Percentiles rank a stretch among this genome's conserved stretches.
Conservation (phyloP, 2,797 vertebrate genomes). For the Hoplostethus mediterraneus region DNA sequence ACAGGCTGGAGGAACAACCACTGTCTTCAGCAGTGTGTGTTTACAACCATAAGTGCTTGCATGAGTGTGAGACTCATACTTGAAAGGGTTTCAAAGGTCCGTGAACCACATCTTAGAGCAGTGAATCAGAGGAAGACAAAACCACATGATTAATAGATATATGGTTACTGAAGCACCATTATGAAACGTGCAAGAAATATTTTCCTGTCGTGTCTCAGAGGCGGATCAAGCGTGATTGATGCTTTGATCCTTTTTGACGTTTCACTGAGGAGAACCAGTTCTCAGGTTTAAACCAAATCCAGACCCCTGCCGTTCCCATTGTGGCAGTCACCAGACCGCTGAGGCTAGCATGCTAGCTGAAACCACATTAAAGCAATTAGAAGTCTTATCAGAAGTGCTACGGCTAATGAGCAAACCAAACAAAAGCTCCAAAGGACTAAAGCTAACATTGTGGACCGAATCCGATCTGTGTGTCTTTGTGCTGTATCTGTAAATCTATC, state of each 20-base stretch:
- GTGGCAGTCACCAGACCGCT: slow-evolving; percentile 49
- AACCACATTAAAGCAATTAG: slow-evolving; percentile 79
- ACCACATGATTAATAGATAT: slow-evolving; percentile 69
- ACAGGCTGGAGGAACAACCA: slow-evolving; percentile 28
- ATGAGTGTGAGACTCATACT: slow-evolving; percentile 36
- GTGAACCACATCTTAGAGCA: slow-evolving; percentile 53
- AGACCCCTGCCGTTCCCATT: slow-evolving; percentile 49
- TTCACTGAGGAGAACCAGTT: slow-evolving; percentile 65
- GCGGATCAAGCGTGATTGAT: slow-evolving; percentile 63
- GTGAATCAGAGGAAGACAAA: slow-evolving; percentile 39
- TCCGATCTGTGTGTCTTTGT: slow-evolving; percentile 55
- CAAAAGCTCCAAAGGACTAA: slow-evolving; percentile 71
- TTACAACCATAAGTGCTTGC: slow-evolving; percentile 49
- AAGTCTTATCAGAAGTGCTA: slow-evolving; percentile 77
- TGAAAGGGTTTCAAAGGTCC: slow-evolving; percentile 35
- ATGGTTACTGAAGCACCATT: slow-evolving; percentile 57
- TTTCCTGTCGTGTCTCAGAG: slow-evolving; percentile 63
- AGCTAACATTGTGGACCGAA: slow-evolving; percentile 72
- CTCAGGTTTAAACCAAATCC: slow-evolving; percentile 74
- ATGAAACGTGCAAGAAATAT: slow-evolving; percentile 71
- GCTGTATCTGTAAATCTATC: slow-evolving; percentile 79
- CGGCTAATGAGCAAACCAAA: slow-evolving; percentile 82
- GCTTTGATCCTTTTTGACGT: slow-evolving; percentile 76
- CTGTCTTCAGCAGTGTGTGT: slow-evolving; percentile 45
- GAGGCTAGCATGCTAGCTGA: slow-evolving; percentile 62